These are phyloP conservation scores for Tachyglossus aculeatus DNA, from an alignment of 2,797 vertebrate genomes.

Conservation along the genomic window DNA sequence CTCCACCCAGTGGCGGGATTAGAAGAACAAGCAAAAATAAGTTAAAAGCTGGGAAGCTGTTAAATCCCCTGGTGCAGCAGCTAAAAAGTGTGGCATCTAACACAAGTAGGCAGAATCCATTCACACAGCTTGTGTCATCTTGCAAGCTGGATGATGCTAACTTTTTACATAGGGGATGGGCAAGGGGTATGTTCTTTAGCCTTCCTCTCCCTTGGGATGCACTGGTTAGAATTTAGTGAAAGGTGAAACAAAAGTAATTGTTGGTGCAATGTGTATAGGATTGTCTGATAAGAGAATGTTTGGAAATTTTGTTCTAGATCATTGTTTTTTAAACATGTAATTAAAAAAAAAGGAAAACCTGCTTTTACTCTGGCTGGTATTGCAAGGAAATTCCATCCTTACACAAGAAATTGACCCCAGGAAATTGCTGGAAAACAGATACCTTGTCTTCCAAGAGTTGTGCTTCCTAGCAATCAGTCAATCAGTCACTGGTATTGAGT, in stretches of 20 bases:
- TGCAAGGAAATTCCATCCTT: too few species aligned
- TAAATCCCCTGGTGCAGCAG: conserved; percentile 94
- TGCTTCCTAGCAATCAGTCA: too few species aligned
- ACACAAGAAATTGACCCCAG: too few species aligned
- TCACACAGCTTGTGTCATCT: background rate
- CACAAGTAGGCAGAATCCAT: conserved; percentile 73
- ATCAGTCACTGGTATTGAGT: too few species aligned
- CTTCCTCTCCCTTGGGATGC: background rate
- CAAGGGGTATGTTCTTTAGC: background rate
- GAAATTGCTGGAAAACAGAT: too few species aligned
- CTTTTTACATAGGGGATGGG: background rate
- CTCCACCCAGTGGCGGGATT: conserved; percentile 85
- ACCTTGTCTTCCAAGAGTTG: too few species aligned
- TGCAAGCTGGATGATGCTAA: background rate
- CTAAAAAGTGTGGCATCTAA: conserved; percentile 88
- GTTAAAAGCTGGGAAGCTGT: conserved; percentile 89
- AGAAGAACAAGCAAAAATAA: conserved; percentile 91
- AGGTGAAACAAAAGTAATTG: too few species aligned
- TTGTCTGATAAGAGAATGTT: background rate
- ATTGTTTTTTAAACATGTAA: background rate
- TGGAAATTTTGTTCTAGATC: background rate
- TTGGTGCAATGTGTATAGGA: background rate
- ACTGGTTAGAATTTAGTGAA: background rate
- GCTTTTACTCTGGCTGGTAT: too few species aligned
- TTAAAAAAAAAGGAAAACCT: too few species aligned